Evolutionary conservation across 2,888 invertebrate genomes (phyloP), one percentile per base, ranked within the genome.

Genomic region (Heliconius charithonia): DNA sequence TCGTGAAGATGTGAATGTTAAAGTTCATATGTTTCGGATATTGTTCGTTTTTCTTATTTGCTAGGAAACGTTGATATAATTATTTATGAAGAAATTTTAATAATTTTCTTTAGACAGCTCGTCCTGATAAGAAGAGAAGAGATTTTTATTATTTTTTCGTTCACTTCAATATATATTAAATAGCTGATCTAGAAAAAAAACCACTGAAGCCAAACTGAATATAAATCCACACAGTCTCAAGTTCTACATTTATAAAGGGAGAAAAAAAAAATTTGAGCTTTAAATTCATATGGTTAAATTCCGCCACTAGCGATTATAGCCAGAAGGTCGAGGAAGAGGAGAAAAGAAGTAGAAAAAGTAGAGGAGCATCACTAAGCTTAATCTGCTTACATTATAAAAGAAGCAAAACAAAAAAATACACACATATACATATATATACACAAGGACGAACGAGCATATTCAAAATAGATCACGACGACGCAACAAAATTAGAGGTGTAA

Each of bases 401-500:
- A 4, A 13, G 27, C 25, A 63, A 3, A 63, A 1, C 16, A 22
- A 32, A 19, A 65, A 37, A 37, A 10, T 9, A 37, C 1, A 37
- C 32, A 37, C 0, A 16, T 0, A 67, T 4, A n/a, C 9, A 37
- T n/a, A n/a, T 67, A 66, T 59, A 19, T 51, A 51, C n/a, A 37
- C 37, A 69, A 41, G 41, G 41, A 69, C 37, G 67, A 16, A 25
- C 25, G 67, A 41, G 67, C 7, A n/a, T 59, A 56, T 72, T 72
- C n/a, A n/a, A 56, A n/a, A 19, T 59, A 2, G 71, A n/a, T 72
- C 32, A 4, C 56, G 32, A 72, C 72, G n/a, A n/a, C 67, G 72
- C 29, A 69, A 72, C 59, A 59, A 56, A 13, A 59, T 59, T 59
- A n/a, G 56, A 29, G n/a, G n/a, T 70, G 77, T 77, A 77, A 79